A percentile compares a stretch with the other conserved stretches of the same genome.
These are phyloP conservation scores for Physocephala rufipes DNA, from an alignment of 2,888 invertebrate genomes.

Conservation along the genomic window DNA sequence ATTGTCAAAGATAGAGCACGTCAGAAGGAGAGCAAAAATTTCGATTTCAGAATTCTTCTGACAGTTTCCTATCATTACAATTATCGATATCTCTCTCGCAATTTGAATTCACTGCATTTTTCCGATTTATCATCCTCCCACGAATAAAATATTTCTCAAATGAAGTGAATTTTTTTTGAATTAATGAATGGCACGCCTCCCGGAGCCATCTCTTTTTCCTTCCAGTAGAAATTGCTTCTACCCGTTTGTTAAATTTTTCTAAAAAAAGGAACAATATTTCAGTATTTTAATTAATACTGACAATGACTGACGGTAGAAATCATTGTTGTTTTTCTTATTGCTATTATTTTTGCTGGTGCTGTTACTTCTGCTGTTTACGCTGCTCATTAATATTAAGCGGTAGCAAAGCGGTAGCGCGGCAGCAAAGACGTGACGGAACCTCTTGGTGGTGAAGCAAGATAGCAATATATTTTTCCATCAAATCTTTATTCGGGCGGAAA, in stretches of 20 bases:
- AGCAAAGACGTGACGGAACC: too few relatives aligned
- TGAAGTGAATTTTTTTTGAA: conserved; percentile 2
- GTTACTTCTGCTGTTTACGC: too few relatives aligned
- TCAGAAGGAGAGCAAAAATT: too few relatives aligned
- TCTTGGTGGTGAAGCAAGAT: background rate
- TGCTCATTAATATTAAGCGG: too few relatives aligned
- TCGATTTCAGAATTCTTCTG: background rate
- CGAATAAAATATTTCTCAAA: background rate
- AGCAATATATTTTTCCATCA: background rate
- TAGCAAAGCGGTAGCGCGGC: too few relatives aligned
- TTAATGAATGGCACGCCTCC: too few relatives aligned
- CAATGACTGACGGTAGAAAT: conserved; percentile 9
- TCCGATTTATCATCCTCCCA: too few relatives aligned
- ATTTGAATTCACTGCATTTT: too few relatives aligned
- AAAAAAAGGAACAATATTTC: background rate
- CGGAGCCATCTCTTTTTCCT: too few relatives aligned
- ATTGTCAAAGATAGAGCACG: too few relatives aligned
- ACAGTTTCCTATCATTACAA: background rate
- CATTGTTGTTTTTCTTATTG: background rate
- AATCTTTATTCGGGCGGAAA: background rate
- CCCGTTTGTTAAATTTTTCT: too few relatives aligned
- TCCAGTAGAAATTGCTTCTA: too few relatives aligned
- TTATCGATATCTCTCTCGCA: background rate
- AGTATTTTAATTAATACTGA: background rate
- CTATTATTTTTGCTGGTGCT: background rate